A percentile compares a stretch with the other conserved stretches of the same genome.
These are phyloP conservation scores for Alaudala cheleensis DNA, from an alignment of 2,113 vertebrate genomes.

Conservation along the genomic window DNA sequence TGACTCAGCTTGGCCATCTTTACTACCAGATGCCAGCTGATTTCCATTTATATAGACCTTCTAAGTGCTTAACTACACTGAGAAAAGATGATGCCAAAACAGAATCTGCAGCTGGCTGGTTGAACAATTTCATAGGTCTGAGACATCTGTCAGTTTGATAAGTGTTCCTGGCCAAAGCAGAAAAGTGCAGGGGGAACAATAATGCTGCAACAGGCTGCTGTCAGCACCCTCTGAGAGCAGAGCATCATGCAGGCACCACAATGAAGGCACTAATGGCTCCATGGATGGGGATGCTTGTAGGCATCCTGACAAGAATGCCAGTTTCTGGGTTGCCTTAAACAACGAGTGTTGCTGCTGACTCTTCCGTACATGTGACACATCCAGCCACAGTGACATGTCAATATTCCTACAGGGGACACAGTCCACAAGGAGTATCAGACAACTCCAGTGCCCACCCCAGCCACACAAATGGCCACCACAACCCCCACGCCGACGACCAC, in stretches of 20 bases:
- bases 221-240: background rate
- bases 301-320: background rate
- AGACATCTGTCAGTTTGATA: background rate
- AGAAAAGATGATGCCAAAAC: background rate
- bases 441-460: background rate
- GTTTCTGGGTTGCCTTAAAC: background rate
- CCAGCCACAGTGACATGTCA: background rate
- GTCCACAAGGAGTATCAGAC: background rate
- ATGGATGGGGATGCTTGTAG: background rate
- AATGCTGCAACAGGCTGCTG: background rate
- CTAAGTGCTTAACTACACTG: background rate
- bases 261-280: background rate
- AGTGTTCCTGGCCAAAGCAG: background rate
- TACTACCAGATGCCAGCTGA: background rate
- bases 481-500: conserved; percentile 6
- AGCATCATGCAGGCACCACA: background rate
- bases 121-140: background rate
- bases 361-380: background rate
- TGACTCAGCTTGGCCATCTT: background rate
- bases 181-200: background rate
- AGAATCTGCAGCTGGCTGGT: background rate
- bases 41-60: background rate
- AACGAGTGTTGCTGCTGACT: background rate
- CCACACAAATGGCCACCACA: conserved; percentile 34
- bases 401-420: background rate